Conservation (phyloP, 35 echinoderm and acorn worm genomes). For the Apostichopus californicus region DNA sequence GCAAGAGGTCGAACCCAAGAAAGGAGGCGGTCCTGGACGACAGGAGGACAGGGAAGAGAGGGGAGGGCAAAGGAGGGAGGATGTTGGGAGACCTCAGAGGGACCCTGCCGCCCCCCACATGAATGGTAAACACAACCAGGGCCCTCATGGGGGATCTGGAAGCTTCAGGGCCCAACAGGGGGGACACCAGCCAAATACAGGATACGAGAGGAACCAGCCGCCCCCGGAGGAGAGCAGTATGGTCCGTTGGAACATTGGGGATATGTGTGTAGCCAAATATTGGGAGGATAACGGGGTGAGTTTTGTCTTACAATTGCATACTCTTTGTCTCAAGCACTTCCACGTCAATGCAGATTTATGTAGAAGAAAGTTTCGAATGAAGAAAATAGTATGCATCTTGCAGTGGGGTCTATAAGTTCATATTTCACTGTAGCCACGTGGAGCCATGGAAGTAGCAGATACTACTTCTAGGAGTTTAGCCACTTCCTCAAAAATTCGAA, state of each 20-base stretch:
- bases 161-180: conserved; percentile 45
- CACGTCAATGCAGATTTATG: too few species aligned
- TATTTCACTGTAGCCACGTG: too few species aligned
- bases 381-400: too few species aligned
- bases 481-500: too few species aligned
- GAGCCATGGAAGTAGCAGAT: too few species aligned
- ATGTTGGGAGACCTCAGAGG: background rate
- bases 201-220: background rate
- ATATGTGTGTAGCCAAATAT: conserved; percentile 88
- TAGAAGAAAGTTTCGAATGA: too few species aligned
- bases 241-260: conserved; percentile 54
- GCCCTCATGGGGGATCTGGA: background rate
- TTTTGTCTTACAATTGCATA: too few species aligned
- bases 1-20: conserved; percentile 34
- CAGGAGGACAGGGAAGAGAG: conserved; percentile 10
- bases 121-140: conserved; percentile 1
- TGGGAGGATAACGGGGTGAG: conserved; percentile 88
- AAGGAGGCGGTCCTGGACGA: background rate
- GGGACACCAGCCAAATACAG: background rate
- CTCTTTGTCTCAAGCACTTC: too few species aligned
- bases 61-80: background rate
- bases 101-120: background rate
- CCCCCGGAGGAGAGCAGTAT: background rate
- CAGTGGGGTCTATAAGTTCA: too few species aligned
- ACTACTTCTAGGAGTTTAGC: too few species aligned